Evolutionary conservation across 2,888 invertebrate genomes (phyloP).

Genomic region (Amphipyra berbera): DNA sequence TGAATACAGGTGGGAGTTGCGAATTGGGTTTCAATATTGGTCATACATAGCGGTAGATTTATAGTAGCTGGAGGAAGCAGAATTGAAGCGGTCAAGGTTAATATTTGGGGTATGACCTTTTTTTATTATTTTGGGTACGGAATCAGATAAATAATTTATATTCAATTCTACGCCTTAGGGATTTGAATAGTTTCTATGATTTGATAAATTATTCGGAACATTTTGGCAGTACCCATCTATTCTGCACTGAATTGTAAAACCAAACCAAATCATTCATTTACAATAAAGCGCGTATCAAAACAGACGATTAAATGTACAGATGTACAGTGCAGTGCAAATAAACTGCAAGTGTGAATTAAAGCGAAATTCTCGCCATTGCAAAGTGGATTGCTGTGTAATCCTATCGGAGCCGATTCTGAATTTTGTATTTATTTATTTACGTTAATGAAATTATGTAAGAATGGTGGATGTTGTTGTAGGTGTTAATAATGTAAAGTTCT

Average conservation of each 20-base stretch:
- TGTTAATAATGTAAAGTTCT: constrained; percentile 14
- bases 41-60: neutral
- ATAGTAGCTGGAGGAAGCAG: neutral
- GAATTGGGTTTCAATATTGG: constrained; percentile 4
- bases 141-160: constrained; percentile 35
- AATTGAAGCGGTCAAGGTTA: constrained; percentile 7
- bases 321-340: constrained; percentile 52
- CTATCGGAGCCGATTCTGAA: constrained; percentile 54
- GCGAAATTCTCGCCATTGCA: constrained; percentile 52
- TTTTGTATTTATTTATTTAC: constrained; percentile 51
- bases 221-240: constrained; percentile 15
- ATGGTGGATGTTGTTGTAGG: constrained; percentile 24
- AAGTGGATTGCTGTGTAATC: constrained; percentile 65
- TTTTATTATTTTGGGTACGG: constrained; percentile 27
- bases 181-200: constrained; percentile 24
- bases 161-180: constrained; percentile 3
- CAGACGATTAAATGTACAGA: constrained; percentile 43
- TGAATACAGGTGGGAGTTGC: constrained; percentile 2
- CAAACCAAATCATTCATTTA: constrained; percentile 51
- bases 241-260: constrained; percentile 13
- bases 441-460: constrained; percentile 56
- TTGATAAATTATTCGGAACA: constrained; percentile 16
- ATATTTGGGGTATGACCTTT: constrained; percentile 4
- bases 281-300: constrained; percentile 46
- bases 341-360: constrained; percentile 60